Conservation (phyloP, 2,113 vertebrate genomes). For the Cinclus cinclus region DNA sequence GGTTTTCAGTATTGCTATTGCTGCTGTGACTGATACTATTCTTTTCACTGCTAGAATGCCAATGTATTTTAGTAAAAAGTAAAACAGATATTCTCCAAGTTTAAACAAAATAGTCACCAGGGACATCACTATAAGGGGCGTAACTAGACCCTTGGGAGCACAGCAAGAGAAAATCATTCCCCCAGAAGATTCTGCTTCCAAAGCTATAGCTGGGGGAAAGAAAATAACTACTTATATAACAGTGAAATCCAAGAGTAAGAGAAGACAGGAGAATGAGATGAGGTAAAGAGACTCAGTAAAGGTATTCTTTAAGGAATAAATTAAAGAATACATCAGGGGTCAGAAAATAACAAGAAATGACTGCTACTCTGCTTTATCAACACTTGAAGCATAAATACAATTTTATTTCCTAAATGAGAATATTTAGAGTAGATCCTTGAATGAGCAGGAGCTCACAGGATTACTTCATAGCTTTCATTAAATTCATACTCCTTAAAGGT, state of each 20-base stretch:
- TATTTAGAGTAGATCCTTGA: not conserved
- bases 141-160: not conserved
- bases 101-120: not conserved
- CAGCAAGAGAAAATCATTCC: not conserved
- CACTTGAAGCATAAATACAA: not conserved
- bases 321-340: not conserved
- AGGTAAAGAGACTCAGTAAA: not conserved
- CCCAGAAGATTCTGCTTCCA: not conserved
- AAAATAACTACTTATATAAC: not conserved
- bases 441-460: not conserved
- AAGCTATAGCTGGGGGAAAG: not conserved
- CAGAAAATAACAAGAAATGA: not conserved
- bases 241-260: not conserved
- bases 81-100: not conserved
- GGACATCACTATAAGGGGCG: not conserved
- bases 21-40: not conserved
- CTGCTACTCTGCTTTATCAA: not conserved
- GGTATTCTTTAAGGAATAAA: not conserved
- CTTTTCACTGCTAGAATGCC: not conserved
- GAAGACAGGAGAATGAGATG: not conserved
- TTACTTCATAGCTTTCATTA: not conserved
- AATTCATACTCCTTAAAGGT: not conserved
- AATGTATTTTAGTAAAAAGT: not conserved
- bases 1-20: not conserved
- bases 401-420: not conserved